These are phyloP conservation scores for Dolichopus griseipennis DNA, from an alignment of 2,888 invertebrate genomes.

Conservation along the genomic window DNA sequence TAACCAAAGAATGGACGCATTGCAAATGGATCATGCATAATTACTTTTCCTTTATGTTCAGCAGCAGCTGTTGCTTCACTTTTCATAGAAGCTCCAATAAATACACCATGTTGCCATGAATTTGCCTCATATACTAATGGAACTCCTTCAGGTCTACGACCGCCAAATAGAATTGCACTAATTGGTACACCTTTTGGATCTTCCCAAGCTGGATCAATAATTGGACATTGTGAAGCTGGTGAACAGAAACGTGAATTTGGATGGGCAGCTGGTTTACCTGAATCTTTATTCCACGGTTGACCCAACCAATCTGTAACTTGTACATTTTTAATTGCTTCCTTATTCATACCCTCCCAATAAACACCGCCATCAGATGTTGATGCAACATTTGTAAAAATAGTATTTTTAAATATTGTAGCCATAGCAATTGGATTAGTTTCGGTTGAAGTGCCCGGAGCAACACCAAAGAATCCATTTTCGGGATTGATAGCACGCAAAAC, in stretches of 20 bases:
- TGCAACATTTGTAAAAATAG: conserved; percentile 96
- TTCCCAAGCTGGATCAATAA: conserved; percentile 90
- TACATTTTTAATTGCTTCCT: conserved; percentile 51
- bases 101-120: conserved; percentile 93
- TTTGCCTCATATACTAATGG: conserved; percentile 88
- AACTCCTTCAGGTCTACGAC: conserved; percentile 85
- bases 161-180: conserved; percentile 92
- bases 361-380: conserved; percentile 91
- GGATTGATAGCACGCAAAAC: conserved; percentile 92
- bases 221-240: conserved; percentile 91
- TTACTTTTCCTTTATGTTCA: conserved; percentile 81
- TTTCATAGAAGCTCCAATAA: conserved; percentile 87
- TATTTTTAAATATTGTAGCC: conserved; percentile 82
- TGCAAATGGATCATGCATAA: conserved; percentile 98
- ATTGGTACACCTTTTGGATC: conserved; percentile 88
- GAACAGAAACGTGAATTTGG: conserved; percentile 96
- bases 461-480: conserved; percentile 98
- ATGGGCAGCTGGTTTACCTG: conserved; percentile 78
- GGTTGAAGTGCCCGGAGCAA: conserved; percentile 88
- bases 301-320: conserved; percentile 76
- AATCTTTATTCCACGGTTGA: conserved; percentile 57
- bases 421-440: conserved; percentile 95
- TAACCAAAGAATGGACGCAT: conserved; percentile 99
- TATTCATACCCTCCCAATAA: conserved; percentile 96
- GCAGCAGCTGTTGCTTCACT: conserved; percentile 98